phyloP scores from a whole-genome alignment of 2,888 invertebrate genomes.

The Epsilonema sp. region DNA sequence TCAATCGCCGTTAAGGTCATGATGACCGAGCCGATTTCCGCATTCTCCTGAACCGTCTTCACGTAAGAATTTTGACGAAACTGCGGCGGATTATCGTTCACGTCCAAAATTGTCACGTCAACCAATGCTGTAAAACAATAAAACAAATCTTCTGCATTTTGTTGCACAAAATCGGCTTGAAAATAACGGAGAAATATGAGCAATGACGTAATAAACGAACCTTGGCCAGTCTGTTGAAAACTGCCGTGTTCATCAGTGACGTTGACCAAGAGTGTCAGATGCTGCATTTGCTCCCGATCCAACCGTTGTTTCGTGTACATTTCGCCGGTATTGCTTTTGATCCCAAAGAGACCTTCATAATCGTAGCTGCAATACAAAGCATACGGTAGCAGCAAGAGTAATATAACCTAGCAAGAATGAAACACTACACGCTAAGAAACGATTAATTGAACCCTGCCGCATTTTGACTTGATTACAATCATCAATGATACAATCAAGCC shows the following conservation, averaged over 20 bases:
- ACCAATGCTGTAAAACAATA: constrained; percentile 28
- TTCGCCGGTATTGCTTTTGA: constrained; percentile 38
- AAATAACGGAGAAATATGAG: too few relatives aligned
- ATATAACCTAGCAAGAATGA: too few relatives aligned
- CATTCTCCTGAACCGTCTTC: constrained; percentile 62
- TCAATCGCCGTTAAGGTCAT: constrained; percentile 62
- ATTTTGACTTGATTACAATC: too few relatives aligned
- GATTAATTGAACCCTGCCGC: too few relatives aligned
- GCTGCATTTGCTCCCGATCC: constrained; percentile 63
- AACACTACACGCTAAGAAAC: too few relatives aligned
- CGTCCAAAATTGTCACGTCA: constrained; percentile 55
- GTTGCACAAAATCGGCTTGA: too few relatives aligned
- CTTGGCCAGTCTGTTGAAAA: constrained; percentile 1
- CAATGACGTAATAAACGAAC: too few relatives aligned
- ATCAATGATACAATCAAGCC: too few relatives aligned
- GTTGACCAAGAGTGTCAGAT: constrained; percentile 49
- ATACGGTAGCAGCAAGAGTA: too few relatives aligned
- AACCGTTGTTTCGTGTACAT: constrained; percentile 46
- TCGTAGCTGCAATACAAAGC: constrained; percentile 8
- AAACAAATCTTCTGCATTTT: too few relatives aligned
- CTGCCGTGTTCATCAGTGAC: constrained; percentile 63
- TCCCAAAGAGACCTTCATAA: background rate
- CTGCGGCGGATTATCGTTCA: constrained; percentile 29
- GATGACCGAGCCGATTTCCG: constrained; percentile 57
- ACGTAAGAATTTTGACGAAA: constrained; percentile 42